A percentile compares a stretch with the other conserved stretches of the same genome.
These are phyloP conservation scores for Cosmia pyralina DNA, from an alignment of 2,888 invertebrate genomes.

Conservation along the genomic window DNA sequence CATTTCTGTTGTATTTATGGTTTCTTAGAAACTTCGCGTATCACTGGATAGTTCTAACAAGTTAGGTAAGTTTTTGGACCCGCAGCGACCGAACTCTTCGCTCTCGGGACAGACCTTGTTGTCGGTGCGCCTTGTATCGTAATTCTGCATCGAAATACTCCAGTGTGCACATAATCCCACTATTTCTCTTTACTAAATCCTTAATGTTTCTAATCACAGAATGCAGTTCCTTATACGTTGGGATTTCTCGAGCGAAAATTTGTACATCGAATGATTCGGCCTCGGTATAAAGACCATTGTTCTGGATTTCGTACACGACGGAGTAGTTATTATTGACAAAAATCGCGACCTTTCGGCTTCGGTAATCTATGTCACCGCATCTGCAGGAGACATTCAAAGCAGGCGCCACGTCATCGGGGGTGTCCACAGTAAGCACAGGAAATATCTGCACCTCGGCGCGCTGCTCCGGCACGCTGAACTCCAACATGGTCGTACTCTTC, in stretches of 20 bases:
- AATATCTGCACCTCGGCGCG: not conserved
- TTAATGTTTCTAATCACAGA: slow-evolving; percentile 10
- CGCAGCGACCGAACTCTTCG: not conserved
- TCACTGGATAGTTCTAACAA: too few species aligned
- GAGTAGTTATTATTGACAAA: slow-evolving; percentile 17
- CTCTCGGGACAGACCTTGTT: not conserved
- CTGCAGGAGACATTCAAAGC: slow-evolving; percentile 32
- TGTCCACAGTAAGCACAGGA: slow-evolving; percentile 12
- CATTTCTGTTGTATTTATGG: not conserved
- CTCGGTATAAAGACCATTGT: not conserved
- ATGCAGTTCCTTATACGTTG: slow-evolving; percentile 9
- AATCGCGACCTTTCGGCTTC: slow-evolving; percentile 18
- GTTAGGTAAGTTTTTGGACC: not conserved
- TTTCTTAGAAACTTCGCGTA: not conserved
- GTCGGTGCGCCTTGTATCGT: slow-evolving; percentile 20
- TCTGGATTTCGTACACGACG: slow-evolving; percentile 12
- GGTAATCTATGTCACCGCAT: slow-evolving; percentile 22
- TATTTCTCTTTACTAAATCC: not conserved
- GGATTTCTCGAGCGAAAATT: slow-evolving; percentile 26
- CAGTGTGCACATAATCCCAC: slow-evolving; percentile 27
- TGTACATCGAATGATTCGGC: not conserved
- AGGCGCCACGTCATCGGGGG: not conserved
- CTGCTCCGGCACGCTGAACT: slow-evolving; percentile 6
- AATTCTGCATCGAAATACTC: slow-evolving; percentile 30
- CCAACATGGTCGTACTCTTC: slow-evolving; percentile 6